phyloP scores from a whole-genome alignment of 2,888 invertebrate species.

The Eledone cirrhosa region DNA sequence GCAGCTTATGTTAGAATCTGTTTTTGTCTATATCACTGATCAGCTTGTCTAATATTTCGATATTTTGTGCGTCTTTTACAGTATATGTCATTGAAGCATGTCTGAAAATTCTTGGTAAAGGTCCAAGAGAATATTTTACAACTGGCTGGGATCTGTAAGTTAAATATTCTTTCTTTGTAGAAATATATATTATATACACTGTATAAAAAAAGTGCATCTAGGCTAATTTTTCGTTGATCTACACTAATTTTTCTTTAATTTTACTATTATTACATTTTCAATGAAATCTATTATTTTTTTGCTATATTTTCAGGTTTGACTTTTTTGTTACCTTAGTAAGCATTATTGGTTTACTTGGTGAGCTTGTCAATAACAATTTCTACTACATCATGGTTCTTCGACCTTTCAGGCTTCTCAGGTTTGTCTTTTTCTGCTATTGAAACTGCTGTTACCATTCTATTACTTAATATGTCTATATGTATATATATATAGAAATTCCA shows the following conservation, averaged over 20 bases:
- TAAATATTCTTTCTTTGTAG: background rate
- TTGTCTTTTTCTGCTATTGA: conserved; percentile 29
- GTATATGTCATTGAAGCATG: conserved; percentile 81
- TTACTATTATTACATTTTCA: background rate
- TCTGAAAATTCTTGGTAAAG: conserved; percentile 78
- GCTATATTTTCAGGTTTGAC: conserved; percentile 60
- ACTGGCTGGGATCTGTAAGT: conserved; percentile 89
- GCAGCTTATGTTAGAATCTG: too few species aligned
- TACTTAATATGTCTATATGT: too few species aligned
- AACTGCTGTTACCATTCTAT: too few species aligned
- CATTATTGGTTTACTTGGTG: conserved; percentile 74
- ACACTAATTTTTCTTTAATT: background rate
- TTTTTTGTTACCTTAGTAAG: conserved; percentile 68
- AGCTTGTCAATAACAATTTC: conserved; percentile 74
- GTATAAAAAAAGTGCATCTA: too few species aligned
- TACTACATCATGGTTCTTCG: conserved; percentile 74
- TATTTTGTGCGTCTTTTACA: conserved; percentile 61
- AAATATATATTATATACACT: too few species aligned
- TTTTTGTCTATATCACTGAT: background rate
- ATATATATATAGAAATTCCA: too few species aligned
- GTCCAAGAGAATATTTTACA: conserved; percentile 77
- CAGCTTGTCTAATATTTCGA: background rate
- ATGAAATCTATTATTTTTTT: conserved; percentile 4
- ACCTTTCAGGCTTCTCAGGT: conserved; percentile 65
- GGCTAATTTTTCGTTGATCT: background rate